These are phyloP conservation scores for Clytia hemisphaerica DNA, from an alignment of 30 jellyfish, hydroid and myxozoan species.

Conservation along the genomic window DNA sequence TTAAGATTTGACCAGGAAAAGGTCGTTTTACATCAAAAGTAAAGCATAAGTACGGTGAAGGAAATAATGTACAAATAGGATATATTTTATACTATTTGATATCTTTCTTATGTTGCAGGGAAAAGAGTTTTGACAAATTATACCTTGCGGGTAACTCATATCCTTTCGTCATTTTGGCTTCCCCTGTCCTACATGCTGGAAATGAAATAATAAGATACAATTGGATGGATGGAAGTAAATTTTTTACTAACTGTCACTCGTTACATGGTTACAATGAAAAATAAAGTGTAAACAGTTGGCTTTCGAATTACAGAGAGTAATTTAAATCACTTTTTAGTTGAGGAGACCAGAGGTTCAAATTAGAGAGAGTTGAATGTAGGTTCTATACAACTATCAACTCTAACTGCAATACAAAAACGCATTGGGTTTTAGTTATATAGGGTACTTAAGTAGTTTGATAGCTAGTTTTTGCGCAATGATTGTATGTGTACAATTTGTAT, in stretches of 20 bases:
- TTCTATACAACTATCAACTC: too few relatives aligned
- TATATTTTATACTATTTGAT: background rate
- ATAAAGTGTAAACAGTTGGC: background rate
- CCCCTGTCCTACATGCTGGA: conserved; percentile 95
- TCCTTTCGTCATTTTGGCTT: conserved; percentile 87
- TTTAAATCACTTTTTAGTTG: too few relatives aligned
- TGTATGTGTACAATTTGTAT: too few relatives aligned
- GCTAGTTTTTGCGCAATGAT: too few relatives aligned
- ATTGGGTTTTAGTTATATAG: too few relatives aligned
- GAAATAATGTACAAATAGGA: background rate
- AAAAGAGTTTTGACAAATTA: background rate
- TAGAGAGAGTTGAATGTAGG: too few relatives aligned
- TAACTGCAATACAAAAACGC: too few relatives aligned
- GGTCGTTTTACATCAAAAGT: background rate
- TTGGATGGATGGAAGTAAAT: too few relatives aligned
- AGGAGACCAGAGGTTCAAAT: too few relatives aligned
- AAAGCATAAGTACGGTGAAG: background rate
- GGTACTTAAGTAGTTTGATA: too few relatives aligned
- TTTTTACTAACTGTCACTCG: background rate
- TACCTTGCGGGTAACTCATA: conserved; percentile 93
- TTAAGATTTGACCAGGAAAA: background rate
- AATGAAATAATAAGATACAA: too few relatives aligned
- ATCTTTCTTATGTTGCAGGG: background rate
- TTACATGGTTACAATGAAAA: background rate
- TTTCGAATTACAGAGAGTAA: too few relatives aligned